Evolutionary conservation across 2,797 vertebrate species (phyloP).

Genomic region (Dicrostonyx torquatus): DNA sequence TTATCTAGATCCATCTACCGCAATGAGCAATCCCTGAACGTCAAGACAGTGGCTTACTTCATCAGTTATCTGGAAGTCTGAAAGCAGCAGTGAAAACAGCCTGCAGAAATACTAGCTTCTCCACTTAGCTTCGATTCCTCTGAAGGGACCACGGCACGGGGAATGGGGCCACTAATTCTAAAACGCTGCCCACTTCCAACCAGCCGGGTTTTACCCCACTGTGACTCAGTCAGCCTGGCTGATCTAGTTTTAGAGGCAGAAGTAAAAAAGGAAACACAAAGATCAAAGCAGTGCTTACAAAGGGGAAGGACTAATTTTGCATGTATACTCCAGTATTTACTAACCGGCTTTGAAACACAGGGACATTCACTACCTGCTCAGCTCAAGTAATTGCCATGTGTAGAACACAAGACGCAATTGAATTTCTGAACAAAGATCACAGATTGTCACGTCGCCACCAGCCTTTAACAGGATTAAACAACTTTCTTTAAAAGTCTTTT

Average conservation of each 20-base stretch:
- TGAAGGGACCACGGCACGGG: not conserved
- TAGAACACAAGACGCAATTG: not conserved
- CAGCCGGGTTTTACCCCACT: not conserved
- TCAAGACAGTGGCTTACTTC: slow-evolving; percentile 10
- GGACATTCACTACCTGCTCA: not conserved
- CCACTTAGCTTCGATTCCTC: not conserved
- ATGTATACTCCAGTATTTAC: slow-evolving; percentile 61
- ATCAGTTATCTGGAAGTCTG: slow-evolving; percentile 35
- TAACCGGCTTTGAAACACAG: slow-evolving; percentile 42
- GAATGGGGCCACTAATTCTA: not conserved
- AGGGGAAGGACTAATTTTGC: slow-evolving; percentile 68
- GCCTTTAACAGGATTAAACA: not conserved
- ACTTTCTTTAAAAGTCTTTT: slow-evolving; percentile 40
- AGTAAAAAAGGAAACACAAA: slow-evolving; percentile 76
- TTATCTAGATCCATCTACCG: slow-evolving; percentile 29
- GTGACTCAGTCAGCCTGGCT: not conserved
- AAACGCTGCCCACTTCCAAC: slow-evolving; percentile 14
- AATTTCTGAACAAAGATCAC: slow-evolving; percentile 10
- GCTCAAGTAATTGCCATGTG: not conserved
- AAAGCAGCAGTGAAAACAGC: slow-evolving; percentile 14
- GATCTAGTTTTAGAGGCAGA: slow-evolving; percentile 56
- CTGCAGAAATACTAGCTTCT: slow-evolving; percentile 29
- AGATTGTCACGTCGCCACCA: not conserved
- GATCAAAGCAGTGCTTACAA: slow-evolving; percentile 70
- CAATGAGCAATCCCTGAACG: slow-evolving; percentile 49